Evolutionary conservation across 2,888 invertebrate species (phyloP).

Genomic region (Palloptera scutellata): DNA sequence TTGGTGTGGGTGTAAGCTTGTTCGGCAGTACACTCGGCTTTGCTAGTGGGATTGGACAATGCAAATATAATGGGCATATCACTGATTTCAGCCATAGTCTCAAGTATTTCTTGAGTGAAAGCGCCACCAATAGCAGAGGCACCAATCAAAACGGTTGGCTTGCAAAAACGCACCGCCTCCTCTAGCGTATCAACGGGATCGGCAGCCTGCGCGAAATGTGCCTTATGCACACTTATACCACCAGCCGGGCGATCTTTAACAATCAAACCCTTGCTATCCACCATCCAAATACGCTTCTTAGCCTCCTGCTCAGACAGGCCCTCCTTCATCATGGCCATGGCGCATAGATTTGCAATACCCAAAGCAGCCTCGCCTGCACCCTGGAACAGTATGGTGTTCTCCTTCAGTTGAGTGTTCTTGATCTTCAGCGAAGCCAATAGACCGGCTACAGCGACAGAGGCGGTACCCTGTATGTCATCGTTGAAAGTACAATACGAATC

Average conservation of each 20-base stretch:
- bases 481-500: slow-evolving; percentile 94
- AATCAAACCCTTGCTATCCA: slow-evolving; percentile 94
- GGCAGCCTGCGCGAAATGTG: slow-evolving; percentile 80
- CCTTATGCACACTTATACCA: slow-evolving; percentile 81
- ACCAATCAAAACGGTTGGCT: slow-evolving; percentile 92
- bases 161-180: slow-evolving; percentile 81
- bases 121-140: slow-evolving; percentile 94
- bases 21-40: slow-evolving; percentile 99
- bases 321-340: slow-evolving; percentile 91
- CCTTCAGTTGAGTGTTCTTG: slow-evolving; percentile 81
- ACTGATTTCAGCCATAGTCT: slow-evolving; percentile 85
- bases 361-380: slow-evolving; percentile 97
- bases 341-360: slow-evolving; percentile 91
- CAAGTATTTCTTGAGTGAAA: slow-evolving; percentile 88
- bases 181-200: slow-evolving; percentile 78
- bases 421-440: slow-evolving; percentile 85
- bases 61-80: slow-evolving; percentile 94
- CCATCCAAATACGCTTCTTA: slow-evolving; percentile 86
- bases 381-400: slow-evolving; percentile 90
- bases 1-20: slow-evolving; percentile 89
- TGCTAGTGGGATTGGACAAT: slow-evolving; percentile 96
- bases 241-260: slow-evolving; percentile 87
- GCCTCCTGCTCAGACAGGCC: slow-evolving; percentile 82
- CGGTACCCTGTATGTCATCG: slow-evolving; percentile 98
- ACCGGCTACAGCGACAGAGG: slow-evolving; percentile 94